Percentiles rank a stretch among this genome's conserved stretches.
Evolutionary conservation across 1,140 invertebrate species (phyloP).

Genomic region (Caenorhabditis tropicalis): DNA sequence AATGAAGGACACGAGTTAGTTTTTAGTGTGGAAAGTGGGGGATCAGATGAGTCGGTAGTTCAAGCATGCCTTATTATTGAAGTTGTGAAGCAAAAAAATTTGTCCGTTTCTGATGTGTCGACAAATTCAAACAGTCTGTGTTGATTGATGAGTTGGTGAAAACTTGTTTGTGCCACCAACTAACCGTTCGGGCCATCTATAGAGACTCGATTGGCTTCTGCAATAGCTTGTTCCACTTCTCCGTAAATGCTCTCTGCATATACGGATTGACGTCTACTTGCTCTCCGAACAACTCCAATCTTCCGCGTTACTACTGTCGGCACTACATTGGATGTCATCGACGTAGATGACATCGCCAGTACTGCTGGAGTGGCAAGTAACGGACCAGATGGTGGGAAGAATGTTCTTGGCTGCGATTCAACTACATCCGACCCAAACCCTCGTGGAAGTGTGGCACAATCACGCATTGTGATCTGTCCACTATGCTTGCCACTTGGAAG

Average conservation of each 20-base stretch:
- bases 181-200: constrained; percentile 2
- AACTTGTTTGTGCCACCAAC: constrained; percentile 10
- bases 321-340: constrained; percentile 7
- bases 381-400: constrained; percentile 27
- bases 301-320: constrained; percentile 7
- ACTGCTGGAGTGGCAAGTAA: constrained; percentile 23
- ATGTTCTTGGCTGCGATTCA: background rate
- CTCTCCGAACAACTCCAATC: constrained; percentile 20
- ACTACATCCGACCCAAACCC: constrained; percentile 27
- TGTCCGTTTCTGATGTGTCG: background rate
- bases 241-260: constrained; percentile 50
- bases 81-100: background rate
- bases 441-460: constrained; percentile 47
- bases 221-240: constrained; percentile 37
- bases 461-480: constrained; percentile 13
- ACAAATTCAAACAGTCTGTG: background rate
- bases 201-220: constrained; percentile 11
- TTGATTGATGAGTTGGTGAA: background rate
- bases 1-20: too few species aligned
- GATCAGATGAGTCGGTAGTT: too few species aligned
- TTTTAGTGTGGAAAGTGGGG: too few species aligned
- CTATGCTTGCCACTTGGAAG: constrained; percentile 6
- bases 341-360: constrained; percentile 18
- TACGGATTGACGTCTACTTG: constrained; percentile 47
- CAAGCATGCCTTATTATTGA: background rate